A percentile compares a stretch with the other conserved stretches of the same genome.
phyloP scores from a whole-genome alignment of 1,140 invertebrate species.

The Hestina assimilis region DNA sequence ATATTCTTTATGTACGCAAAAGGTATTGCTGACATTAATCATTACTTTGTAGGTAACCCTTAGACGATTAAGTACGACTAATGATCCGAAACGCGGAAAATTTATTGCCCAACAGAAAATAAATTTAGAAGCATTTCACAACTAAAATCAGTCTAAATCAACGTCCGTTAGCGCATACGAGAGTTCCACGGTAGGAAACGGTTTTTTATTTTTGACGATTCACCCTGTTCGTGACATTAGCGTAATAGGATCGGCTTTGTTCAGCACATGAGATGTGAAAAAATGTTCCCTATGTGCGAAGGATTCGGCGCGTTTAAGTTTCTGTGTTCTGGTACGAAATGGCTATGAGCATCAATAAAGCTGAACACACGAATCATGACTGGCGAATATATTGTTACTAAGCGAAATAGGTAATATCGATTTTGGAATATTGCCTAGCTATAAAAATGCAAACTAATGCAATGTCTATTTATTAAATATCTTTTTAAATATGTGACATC shows the following conservation, averaged over 20 bases:
- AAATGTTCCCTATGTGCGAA: slow-evolving; percentile 1
- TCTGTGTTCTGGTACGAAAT: slow-evolving; percentile 9
- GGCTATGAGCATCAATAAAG: slow-evolving; percentile 13
- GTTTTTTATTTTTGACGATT: slow-evolving; percentile 4
- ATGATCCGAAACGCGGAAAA: slow-evolving; percentile 2
- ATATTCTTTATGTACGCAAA: background rate
- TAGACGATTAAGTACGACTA: background rate
- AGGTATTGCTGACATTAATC: background rate
- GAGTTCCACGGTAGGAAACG: background rate
- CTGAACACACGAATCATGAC: slow-evolving; percentile 7
- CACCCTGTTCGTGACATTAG: slow-evolving; percentile 1
- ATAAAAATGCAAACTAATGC: background rate
- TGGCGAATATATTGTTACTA: slow-evolving; percentile 5
- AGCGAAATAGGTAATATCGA: background rate
- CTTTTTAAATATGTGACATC: too few species aligned
- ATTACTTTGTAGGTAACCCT: slow-evolving; percentile 1
- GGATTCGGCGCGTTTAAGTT: background rate
- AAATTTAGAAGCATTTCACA: background rate
- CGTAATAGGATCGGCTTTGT: slow-evolving; percentile 3
- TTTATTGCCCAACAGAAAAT: slow-evolving; percentile 1
- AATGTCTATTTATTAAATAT: too few species aligned
- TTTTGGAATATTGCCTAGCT: background rate
- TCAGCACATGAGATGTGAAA: slow-evolving; percentile 2
- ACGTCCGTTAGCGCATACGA: background rate
- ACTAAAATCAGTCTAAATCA: background rate